phyloP scores from a whole-genome alignment of 2,797 vertebrate genomes.

The Syngnathus rostellatus region DNA sequence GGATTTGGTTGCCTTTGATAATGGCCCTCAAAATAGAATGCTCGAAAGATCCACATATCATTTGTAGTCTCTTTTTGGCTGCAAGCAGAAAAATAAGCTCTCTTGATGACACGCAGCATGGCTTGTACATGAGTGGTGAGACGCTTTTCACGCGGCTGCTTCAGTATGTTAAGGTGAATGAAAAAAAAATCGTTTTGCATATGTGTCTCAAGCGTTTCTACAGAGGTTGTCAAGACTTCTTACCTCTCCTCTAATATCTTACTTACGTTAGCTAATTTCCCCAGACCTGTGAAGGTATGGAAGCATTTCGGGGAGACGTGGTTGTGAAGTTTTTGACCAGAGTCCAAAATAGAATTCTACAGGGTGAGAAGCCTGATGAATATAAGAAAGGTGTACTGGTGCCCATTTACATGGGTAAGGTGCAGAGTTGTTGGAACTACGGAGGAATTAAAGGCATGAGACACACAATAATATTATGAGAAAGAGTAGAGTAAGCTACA shows the following conservation, averaged over 20 bases:
- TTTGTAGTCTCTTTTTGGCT: constrained; percentile 2
- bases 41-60: constrained; percentile 1
- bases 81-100: not conserved
- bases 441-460: too few species aligned
- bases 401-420: too few species aligned
- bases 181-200: not conserved
- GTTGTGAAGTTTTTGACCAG: too few species aligned
- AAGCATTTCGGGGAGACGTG: too few species aligned
- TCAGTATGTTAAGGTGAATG: not conserved
- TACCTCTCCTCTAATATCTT: not conserved
- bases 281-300: too few species aligned
- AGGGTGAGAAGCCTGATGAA: too few species aligned
- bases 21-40: constrained; percentile 20
- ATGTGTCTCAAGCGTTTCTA: not conserved
- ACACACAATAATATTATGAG: too few species aligned
- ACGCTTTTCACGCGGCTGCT: not conserved
- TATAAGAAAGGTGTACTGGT: too few species aligned
- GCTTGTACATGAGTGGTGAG: not conserved
- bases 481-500: too few species aligned
- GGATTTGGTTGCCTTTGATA: constrained; percentile 6
- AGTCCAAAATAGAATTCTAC: too few species aligned
- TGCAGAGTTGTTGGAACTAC: too few species aligned
- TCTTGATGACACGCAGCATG: not conserved
- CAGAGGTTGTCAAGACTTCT: not conserved
- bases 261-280: not conserved